Conservation (phyloP, 2,888 invertebrate genomes). For the Axea sp. region DNA sequence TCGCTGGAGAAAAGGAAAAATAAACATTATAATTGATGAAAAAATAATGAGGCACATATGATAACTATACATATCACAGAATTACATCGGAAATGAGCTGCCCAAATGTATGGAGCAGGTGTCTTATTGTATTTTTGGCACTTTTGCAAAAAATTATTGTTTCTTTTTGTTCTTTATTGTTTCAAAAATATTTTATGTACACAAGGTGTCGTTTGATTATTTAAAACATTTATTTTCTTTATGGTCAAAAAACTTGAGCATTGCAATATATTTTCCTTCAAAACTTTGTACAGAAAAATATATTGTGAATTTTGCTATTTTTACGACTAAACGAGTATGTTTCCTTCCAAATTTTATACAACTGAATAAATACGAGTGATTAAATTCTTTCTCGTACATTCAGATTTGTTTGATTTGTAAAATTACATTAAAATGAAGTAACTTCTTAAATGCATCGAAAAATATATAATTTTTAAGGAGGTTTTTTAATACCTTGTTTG, state of each 20-base stretch:
- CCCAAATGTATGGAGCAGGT: slow-evolving; percentile 34
- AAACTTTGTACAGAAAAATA: slow-evolving; percentile 45
- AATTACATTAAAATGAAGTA: slow-evolving; percentile 3
- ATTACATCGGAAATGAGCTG: slow-evolving; percentile 56
- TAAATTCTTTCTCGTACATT: background rate
- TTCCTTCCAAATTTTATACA: slow-evolving; percentile 19
- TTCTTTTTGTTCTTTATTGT: slow-evolving; percentile 18
- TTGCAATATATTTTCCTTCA: slow-evolving; percentile 14
- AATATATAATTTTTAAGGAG: slow-evolving; percentile 44
- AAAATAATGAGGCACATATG: slow-evolving; percentile 56
- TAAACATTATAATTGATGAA: slow-evolving; percentile 23
- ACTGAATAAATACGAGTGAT: slow-evolving; percentile 6
- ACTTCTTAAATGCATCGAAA: slow-evolving; percentile 18
- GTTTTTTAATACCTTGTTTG: slow-evolving; percentile 10
- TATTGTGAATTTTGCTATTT: slow-evolving; percentile 24
- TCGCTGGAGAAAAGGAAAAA: slow-evolving; percentile 24
- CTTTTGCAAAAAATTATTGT: slow-evolving; percentile 48
- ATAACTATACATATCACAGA: slow-evolving; percentile 60
- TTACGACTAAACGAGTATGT: slow-evolving; percentile 30
- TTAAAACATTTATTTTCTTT: slow-evolving; percentile 34
- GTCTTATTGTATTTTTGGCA: slow-evolving; percentile 53
- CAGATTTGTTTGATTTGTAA: slow-evolving; percentile 3
- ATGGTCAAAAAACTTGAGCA: slow-evolving; percentile 42
- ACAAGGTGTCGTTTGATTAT: slow-evolving; percentile 25
- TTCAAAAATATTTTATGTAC: slow-evolving; percentile 19